Percentiles rank a stretch among this genome's conserved stretches.
Evolutionary conservation across 2,888 invertebrate genomes (phyloP).

Genomic region (Aleiodes leptofemur): DNA sequence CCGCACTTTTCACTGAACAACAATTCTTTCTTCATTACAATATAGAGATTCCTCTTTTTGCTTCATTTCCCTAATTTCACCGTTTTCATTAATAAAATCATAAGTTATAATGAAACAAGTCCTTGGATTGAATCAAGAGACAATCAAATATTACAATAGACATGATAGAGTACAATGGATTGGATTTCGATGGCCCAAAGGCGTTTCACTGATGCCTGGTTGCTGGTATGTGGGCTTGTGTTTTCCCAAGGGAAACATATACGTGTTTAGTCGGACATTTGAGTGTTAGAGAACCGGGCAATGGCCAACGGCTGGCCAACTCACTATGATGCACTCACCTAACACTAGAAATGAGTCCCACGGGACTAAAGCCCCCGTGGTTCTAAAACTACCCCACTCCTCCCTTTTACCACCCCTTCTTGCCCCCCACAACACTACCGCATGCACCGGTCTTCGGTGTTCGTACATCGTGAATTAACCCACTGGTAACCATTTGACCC

Average conservation of each 20-base stretch:
- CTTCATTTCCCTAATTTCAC: neutral
- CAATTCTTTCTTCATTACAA: no score
- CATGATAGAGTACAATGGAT: neutral
- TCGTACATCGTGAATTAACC: conserved; percentile 39
- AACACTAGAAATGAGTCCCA: conserved; percentile 44
- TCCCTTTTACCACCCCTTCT: no score
- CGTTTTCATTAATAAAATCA: neutral
- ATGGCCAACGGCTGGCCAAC: conserved; percentile 32
- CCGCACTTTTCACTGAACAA: no score
- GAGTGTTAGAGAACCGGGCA: conserved; percentile 34
- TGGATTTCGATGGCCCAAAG: conserved; percentile 12
- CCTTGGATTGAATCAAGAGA: neutral
- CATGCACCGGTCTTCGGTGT: conserved; percentile 7
- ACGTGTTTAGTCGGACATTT: conserved; percentile 44
- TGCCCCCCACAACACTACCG: neutral
- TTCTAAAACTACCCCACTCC: no score
- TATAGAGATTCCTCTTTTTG: no score
- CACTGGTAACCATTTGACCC: conserved; percentile 23
- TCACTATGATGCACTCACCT: conserved; percentile 31
- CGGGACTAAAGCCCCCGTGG: conserved; percentile 27
- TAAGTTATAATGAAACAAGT: neutral
- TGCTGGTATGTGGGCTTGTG: neutral
- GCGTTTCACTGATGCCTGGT: neutral
- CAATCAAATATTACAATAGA: conserved; percentile 22
- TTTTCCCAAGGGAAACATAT: conserved; percentile 48